Conservation (phyloP, 2,113 vertebrate species). For the Coturnix japonica region DNA sequence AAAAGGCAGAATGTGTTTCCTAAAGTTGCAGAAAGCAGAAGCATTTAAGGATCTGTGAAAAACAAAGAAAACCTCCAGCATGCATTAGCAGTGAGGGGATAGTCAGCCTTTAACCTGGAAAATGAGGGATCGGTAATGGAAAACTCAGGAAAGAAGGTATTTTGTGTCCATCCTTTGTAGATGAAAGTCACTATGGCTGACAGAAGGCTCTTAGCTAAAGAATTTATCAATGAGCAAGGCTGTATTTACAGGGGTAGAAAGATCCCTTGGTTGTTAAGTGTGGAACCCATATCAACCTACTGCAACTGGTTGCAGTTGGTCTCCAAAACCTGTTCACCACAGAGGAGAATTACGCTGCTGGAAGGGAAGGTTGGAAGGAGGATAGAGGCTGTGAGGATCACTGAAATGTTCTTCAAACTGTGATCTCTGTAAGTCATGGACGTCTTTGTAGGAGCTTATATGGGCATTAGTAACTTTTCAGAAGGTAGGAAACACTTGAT, state of each 20-base stretch:
- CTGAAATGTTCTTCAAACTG: not conserved
- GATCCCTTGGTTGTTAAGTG: not conserved
- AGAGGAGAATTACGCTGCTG: too few species aligned
- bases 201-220: not conserved
- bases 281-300: not conserved
- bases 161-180: accelerated
- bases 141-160: not conserved
- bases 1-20: not conserved
- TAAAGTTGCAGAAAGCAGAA: not conserved
- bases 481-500: not conserved
- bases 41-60: not conserved
- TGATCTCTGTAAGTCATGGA: not conserved
- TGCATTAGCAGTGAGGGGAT: not conserved
- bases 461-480: too few species aligned
- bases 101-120: not conserved
- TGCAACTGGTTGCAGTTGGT: not conserved
- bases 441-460: not conserved
- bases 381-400: not conserved
- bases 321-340: not conserved
- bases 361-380: not conserved
- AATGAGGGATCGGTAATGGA: not conserved
- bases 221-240: not conserved
- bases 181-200: accelerated
- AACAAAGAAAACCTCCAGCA: not conserved
- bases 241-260: not conserved